A percentile compares a stretch with the other conserved stretches of the same genome.
phyloP scores from a whole-genome alignment of 2,113 vertebrate genomes.

The Pagrus major region DNA sequence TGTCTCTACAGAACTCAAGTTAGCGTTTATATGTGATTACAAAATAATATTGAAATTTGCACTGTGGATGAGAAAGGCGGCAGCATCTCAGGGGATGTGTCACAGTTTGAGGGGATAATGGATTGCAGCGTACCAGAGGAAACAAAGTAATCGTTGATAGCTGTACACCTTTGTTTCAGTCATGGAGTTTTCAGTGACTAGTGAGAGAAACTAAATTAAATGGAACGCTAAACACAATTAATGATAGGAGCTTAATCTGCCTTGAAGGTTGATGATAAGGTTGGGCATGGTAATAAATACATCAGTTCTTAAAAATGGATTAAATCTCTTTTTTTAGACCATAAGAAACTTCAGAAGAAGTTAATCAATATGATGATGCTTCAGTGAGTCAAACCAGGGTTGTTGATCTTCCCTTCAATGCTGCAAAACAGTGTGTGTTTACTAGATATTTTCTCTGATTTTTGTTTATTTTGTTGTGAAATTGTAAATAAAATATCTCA shows the following conservation, averaged over 20 bases:
- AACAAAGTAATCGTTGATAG: neutral
- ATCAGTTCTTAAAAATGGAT: neutral
- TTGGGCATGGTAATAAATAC: neutral
- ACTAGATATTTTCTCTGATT: neutral
- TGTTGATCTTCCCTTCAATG: neutral
- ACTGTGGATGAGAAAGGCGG: neutral
- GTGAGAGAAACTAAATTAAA: neutral
- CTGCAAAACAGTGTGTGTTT: neutral
- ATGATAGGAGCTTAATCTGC: neutral
- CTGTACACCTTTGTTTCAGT: neutral
- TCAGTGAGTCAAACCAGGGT: neutral
- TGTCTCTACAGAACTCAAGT: neutral
- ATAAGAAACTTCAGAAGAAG: neutral
- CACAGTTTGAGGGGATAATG: constrained; percentile 19
- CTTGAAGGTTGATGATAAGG: neutral
- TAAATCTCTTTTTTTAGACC: neutral
- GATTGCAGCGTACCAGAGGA: neutral
- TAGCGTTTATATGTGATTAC: neutral
- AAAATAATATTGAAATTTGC: neutral
- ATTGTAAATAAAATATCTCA: neutral
- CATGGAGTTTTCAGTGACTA: neutral
- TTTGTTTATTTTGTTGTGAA: neutral
- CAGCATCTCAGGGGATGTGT: constrained; percentile 14
- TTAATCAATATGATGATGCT: neutral
- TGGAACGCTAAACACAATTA: constrained; percentile 4